Evolutionary conservation across 2,888 invertebrate genomes (phyloP).

Genomic region (Pseudococcus viburni): DNA sequence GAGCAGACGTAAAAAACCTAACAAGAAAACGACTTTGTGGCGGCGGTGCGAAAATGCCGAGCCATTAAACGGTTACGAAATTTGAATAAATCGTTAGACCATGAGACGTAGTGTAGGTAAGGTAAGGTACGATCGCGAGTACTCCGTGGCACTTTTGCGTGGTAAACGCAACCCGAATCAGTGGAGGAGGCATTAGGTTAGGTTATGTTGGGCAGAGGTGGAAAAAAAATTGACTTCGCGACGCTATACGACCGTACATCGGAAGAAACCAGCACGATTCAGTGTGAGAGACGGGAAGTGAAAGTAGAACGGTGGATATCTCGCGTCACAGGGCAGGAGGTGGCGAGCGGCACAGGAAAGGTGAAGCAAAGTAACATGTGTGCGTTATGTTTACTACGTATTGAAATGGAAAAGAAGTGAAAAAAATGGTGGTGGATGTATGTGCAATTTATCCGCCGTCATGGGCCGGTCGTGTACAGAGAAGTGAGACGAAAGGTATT

Average conservation of each 20-base stretch:
- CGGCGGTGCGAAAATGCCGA: conserved; percentile 20
- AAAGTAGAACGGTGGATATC: conserved; percentile 61
- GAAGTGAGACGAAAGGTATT: conserved; percentile 9
- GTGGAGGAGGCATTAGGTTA: neutral
- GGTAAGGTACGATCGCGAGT: neutral
- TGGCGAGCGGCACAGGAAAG: conserved; percentile 47
- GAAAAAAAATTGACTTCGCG: conserved; percentile 20
- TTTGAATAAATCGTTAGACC: conserved; percentile 34
- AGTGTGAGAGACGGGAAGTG: conserved; percentile 64
- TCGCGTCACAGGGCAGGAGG: neutral
- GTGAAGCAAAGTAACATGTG: conserved; percentile 23
- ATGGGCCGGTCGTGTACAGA: neutral
- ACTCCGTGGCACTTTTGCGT: neutral
- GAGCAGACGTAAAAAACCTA: neutral
- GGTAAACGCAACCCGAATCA: neutral
- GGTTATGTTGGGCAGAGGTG: neutral
- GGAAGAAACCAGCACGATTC: conserved; percentile 53
- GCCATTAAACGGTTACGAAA: conserved; percentile 30
- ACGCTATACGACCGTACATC: neutral
- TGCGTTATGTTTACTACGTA: conserved; percentile 34
- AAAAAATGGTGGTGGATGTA: conserved; percentile 21
- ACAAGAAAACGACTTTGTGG: neutral
- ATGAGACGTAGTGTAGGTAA: conserved; percentile 26
- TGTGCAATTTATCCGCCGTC: conserved; percentile 25
- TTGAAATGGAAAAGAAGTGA: neutral